Base-by-base conservation (phyloP, 64 coral and sea anemone genomes). In the Actinia tenebrosa region DNA sequence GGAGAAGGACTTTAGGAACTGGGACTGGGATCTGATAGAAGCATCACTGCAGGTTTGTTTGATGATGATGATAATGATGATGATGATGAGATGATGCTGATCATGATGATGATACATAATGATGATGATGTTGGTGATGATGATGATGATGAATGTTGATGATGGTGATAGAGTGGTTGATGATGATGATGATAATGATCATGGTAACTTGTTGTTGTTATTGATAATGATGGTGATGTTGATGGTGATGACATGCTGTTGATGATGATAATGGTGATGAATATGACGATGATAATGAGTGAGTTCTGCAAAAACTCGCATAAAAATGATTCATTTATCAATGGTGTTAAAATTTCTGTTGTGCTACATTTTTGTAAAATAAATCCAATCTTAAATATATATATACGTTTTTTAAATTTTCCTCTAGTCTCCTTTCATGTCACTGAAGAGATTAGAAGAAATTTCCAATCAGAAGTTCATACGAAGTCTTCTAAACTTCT, bases 401-500 rank as follows among this genome's bases (percentile, higher is more conserved):
- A 37, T 37, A 37, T 37, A n/a, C 44, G 4, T 44, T 89, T 54
- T n/a, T 8, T n/a, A n/a, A n/a, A 44, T 53, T 60, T n/a, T 71
- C 58, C 77, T 86, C 43, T 37, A 90, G 89, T 91, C 89, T 61
- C 90, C 90, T 17, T 87, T 75, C n/a, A 80, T 91, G 14, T 87
- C 85, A 17, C 79, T 87, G 79, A 91, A 80, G 44, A 91, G 86
- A 87, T 55, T 91, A 26, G 90, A 91, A 83, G 90, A 91, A 75
- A 91, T 77, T 30, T 78, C 68, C 71, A 77, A 62, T 56, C 92
- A 15, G 22, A 98, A 93, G 83, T 99, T 99, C 86, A 91, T 99
- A 60, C 87, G 86, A 77, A 95, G 92, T 81, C 88, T 99, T 71
- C 78, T 99, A 50, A 92, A 95, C 20, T 99, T 99, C 61, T 99